Conservation (phyloP, 2,797 vertebrate genomes). For the Amblyraja radiata region DNA sequence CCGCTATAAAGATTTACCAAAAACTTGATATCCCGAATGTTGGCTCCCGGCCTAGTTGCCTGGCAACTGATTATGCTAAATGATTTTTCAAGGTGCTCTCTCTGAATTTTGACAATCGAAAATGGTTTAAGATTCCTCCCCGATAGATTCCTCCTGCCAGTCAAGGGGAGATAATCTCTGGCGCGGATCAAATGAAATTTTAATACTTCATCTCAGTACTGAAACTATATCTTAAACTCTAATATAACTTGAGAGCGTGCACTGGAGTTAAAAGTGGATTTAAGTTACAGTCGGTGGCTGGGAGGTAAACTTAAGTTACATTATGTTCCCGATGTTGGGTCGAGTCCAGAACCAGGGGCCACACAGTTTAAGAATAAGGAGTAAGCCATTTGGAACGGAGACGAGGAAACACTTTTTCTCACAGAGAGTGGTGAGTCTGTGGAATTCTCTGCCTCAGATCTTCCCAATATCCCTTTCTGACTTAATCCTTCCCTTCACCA, state of each 20-base stretch:
- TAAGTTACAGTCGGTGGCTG: not conserved
- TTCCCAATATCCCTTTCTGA: no score
- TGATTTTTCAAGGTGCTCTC: not conserved
- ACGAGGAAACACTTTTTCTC: no score
- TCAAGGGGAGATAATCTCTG: constrained; percentile 3
- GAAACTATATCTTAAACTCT: not conserved
- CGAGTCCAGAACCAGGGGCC: no score
- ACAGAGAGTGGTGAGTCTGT: no score
- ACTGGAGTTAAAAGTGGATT: not conserved
- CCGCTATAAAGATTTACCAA: constrained; percentile 53
- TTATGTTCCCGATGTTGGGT: no score
- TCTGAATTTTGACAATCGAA: constrained; percentile 22
- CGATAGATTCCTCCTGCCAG: not conserved
- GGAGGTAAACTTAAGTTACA: not conserved
- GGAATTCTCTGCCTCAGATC: no score
- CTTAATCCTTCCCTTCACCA: no score
- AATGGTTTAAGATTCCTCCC: constrained; percentile 5
- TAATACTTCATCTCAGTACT: not conserved
- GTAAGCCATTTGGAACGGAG: no score
- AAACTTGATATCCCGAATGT: constrained; percentile 50
- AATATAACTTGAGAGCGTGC: not conserved
- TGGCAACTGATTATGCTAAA: not conserved
- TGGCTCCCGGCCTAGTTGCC: constrained; percentile 41
- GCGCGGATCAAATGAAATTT: not conserved
- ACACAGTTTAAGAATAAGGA: no score